Evolutionary conservation across 2,113 vertebrate genomes (phyloP), one percentile per base, ranked within the genome.

Genomic region (Bolborhynchus lineola): DNA sequence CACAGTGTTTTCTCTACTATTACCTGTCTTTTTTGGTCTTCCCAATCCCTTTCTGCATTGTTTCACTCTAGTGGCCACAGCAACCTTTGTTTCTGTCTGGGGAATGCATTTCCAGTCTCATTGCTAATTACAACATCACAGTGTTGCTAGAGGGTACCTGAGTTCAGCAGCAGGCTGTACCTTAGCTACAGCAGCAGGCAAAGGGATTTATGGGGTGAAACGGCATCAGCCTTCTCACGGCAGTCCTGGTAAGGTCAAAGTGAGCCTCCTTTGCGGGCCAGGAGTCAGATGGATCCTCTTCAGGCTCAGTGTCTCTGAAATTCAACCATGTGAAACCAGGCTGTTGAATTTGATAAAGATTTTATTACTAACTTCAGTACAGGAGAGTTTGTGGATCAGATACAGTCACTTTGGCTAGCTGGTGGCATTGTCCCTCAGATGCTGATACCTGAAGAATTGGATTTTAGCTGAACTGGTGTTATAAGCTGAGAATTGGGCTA

Each of bases 71-170:
- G 39, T 87, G 90, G 39, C 82, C 92, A 93, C 90, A 96, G 95
- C 92, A 95, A 77, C 83, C 55, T 47, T 86, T 53, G 46, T 90
- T 96, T 92, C 76, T 95, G 83, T 60, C 91, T 79, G 79, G 64
- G 74, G 91, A 95, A 60, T 84, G 87, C 44, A 5, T 94, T 80
- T 20, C 28, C 70, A 65, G 75, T 68, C 91, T 91, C 75, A 47
- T 49, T 83, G 93, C 78, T 92, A 71, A 89, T 96, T 92, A 93
- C 91, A 68, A 63, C 88, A 67, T 92, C 33, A 2, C 79, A 33
- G 82, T 86, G 75, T 94, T 93, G 65, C 82, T 83, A 50, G 82
- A 82, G 86, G 65, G 25, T 42, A 39, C 83, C 86, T n/a, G 87
- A 95, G 69, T 96, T 94, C 70, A 92, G 86, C 4, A 11, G n/a